Conservation (phyloP, 2,797 vertebrate species). For the Danio choprae region DNA sequence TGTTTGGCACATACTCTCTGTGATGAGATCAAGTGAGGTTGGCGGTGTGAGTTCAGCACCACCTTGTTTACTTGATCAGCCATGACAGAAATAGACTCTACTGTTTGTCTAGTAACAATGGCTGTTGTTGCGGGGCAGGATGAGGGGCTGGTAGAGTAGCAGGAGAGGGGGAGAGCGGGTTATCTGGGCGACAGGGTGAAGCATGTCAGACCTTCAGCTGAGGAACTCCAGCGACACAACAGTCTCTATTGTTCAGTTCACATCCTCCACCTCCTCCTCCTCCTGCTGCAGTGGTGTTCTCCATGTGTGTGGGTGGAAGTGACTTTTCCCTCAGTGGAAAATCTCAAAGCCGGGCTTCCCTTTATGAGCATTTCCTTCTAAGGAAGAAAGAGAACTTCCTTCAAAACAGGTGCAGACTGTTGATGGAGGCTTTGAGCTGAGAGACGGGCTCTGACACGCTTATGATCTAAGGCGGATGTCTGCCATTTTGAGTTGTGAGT, state of each 20-base stretch:
- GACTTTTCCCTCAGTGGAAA: slow-evolving; percentile 56
- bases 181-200: slow-evolving; percentile 42
- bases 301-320: slow-evolving; percentile 47
- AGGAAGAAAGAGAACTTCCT: slow-evolving; percentile 46
- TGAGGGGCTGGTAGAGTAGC: slow-evolving; percentile 22
- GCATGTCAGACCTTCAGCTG: slow-evolving; percentile 29
- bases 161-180: neutral
- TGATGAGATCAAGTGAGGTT: slow-evolving; percentile 28
- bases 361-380: slow-evolving; percentile 51
- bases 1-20: neutral
- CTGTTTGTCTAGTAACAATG: slow-evolving; percentile 44
- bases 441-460: slow-evolving; percentile 29
- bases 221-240: slow-evolving; percentile 17
- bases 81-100: slow-evolving; percentile 51
- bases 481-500: slow-evolving; percentile 14
- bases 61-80: slow-evolving; percentile 44
- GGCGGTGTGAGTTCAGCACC: slow-evolving; percentile 29
- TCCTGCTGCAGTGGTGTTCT: slow-evolving; percentile 49
- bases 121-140: slow-evolving; percentile 33
- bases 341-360: slow-evolving; percentile 50
- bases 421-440: slow-evolving; percentile 1
- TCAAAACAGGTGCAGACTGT: slow-evolving; percentile 48
- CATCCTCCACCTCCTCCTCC: slow-evolving; percentile 47
- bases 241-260: slow-evolving; percentile 57
- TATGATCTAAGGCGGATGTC: slow-evolving; percentile 27